Evolutionary conservation across 2,113 vertebrate genomes (phyloP).

Genomic region (Pseudopipra pipra): DNA sequence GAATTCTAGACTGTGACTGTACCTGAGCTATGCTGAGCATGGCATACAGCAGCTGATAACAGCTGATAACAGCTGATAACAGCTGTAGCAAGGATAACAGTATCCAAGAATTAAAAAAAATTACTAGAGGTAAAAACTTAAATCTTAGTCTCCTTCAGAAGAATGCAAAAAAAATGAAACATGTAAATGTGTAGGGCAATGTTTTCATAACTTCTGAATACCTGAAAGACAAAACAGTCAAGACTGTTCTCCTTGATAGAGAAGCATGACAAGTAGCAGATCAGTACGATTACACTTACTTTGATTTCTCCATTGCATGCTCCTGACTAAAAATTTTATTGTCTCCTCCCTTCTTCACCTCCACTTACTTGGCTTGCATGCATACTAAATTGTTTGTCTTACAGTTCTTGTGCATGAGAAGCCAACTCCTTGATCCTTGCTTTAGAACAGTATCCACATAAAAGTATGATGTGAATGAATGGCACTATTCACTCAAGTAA

Average conservation of each 20-base stretch:
- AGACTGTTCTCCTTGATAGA: not conserved
- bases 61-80: not conserved
- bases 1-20: not conserved
- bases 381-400: not conserved
- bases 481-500: constrained; percentile 7
- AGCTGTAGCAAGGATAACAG: not conserved
- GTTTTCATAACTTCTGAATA: not conserved
- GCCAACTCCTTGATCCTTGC: not conserved
- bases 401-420: not conserved
- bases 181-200: not conserved
- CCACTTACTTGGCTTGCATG: not conserved
- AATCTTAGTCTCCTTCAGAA: not conserved
- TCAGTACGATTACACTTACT: not conserved
- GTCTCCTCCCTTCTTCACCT: not conserved
- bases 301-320: not conserved
- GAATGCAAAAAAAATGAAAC: not conserved
- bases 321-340: not conserved
- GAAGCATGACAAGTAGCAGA: not conserved
- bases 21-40: not conserved
- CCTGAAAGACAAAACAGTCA: not conserved
- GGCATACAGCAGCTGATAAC: too few relatives aligned
- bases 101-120: not conserved
- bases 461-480: constrained; percentile 31
- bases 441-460: not conserved
- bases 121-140: not conserved